phyloP scores from a whole-genome alignment of 2,113 vertebrate genomes.

The Notechis scutatus region DNA sequence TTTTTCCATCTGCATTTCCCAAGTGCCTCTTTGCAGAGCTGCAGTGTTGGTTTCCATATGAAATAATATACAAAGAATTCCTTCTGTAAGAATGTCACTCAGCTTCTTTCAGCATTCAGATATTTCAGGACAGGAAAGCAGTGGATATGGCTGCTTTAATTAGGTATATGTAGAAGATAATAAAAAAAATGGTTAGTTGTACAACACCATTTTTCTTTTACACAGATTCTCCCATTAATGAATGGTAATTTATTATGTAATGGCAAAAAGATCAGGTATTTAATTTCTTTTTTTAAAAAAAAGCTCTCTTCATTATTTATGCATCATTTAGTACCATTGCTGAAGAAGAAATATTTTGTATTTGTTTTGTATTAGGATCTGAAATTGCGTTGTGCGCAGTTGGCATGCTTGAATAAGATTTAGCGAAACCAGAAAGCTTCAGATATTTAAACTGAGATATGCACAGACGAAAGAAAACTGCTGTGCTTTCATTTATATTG shows the following conservation, averaged over 20 bases:
- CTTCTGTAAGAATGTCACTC: neutral
- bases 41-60: neutral
- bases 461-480: neutral
- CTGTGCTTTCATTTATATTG: neutral
- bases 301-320: neutral
- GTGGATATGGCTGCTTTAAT: neutral
- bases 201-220: neutral
- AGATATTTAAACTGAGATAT: neutral
- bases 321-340: neutral
- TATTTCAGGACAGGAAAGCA: neutral
- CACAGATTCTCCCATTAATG: neutral
- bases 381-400: neutral
- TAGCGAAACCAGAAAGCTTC: neutral
- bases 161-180: neutral
- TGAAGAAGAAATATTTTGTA: neutral
- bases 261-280: neutral
- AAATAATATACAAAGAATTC: neutral
- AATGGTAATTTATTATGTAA: neutral
- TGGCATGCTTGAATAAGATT: neutral
- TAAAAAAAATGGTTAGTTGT: neutral
- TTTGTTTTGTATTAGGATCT: neutral
- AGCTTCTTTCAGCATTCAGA: neutral
- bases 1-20: neutral
- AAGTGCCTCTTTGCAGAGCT: neutral
- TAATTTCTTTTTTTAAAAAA: neutral